These are phyloP conservation scores for Eilema sororculum DNA, from an alignment of 2,888 invertebrate species.

Conservation along the genomic window DNA sequence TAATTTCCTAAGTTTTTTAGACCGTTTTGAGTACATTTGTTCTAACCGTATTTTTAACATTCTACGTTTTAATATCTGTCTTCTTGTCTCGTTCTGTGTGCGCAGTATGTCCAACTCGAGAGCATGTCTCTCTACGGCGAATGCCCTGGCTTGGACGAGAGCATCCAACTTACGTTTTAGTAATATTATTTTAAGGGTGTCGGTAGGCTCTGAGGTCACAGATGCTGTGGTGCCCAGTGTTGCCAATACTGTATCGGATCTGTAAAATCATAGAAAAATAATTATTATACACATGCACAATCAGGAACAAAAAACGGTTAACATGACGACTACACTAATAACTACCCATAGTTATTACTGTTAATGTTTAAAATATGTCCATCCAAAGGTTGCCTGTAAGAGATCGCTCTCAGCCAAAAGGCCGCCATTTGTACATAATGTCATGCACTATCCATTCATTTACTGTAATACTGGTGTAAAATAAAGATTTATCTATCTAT, in stretches of 20 bases:
- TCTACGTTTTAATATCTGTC: neutral
- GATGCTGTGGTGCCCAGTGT: neutral
- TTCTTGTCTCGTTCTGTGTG: neutral
- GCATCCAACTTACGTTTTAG: neutral
- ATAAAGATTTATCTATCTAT: too few species aligned
- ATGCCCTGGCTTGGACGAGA: neutral
- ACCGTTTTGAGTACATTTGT: neutral
- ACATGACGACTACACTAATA: too few species aligned
- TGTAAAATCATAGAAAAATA: neutral
- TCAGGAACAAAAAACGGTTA: too few species aligned
- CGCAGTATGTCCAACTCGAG: neutral
- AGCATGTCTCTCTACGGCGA: neutral
- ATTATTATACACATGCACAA: too few species aligned
- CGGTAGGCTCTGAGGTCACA: neutral
- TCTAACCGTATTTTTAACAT: neutral
- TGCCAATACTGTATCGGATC: neutral
- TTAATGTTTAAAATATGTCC: too few species aligned
- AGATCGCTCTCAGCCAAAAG: too few species aligned
- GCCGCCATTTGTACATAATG: too few species aligned
- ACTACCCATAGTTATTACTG: too few species aligned
- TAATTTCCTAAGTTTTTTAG: neutral
- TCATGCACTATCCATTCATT: too few species aligned
- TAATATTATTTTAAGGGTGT: neutral
- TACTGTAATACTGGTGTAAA: too few species aligned
- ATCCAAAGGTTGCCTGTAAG: too few species aligned